Percentiles rank a stretch among this genome's conserved stretches.
Conservation (phyloP, 2,797 vertebrate genomes). For the Poecilia picta region DNA sequence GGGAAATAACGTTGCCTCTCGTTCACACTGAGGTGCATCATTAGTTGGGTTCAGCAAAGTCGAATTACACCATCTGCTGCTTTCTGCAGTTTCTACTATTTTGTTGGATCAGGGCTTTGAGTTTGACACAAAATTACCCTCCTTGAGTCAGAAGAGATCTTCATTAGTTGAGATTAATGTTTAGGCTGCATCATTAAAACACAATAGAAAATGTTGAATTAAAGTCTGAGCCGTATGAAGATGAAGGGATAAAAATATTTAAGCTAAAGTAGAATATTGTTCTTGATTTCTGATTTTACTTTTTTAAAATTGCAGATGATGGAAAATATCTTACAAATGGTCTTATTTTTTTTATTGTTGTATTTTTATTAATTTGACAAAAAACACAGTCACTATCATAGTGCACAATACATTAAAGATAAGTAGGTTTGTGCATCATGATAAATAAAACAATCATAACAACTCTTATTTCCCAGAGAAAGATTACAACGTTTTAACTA, state of each 20-base stretch:
- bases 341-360: background rate
- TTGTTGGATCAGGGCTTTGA: background rate
- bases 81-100: background rate
- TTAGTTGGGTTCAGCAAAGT: conserved; percentile 18
- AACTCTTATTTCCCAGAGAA: too few relatives aligned
- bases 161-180: conserved; percentile 1
- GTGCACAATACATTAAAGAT: too few relatives aligned
- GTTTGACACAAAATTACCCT: background rate
- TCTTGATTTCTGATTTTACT: too few relatives aligned
- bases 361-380: too few relatives aligned
- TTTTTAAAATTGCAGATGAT: too few relatives aligned
- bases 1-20: conserved; percentile 14
- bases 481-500: too few relatives aligned
- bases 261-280: background rate
- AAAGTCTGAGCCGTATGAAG: background rate
- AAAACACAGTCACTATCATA: too few relatives aligned
- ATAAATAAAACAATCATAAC: too few relatives aligned
- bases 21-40: conserved; percentile 8
- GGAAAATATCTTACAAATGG: background rate
- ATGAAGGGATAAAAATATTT: background rate
- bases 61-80: conserved; percentile 1
- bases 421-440: too few relatives aligned
- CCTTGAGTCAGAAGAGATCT: background rate
- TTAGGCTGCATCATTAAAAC: background rate
- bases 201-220: background rate